Evolutionary conservation across 1,140 invertebrate genomes (phyloP).

Genomic region (Nylanderia fulva): DNA sequence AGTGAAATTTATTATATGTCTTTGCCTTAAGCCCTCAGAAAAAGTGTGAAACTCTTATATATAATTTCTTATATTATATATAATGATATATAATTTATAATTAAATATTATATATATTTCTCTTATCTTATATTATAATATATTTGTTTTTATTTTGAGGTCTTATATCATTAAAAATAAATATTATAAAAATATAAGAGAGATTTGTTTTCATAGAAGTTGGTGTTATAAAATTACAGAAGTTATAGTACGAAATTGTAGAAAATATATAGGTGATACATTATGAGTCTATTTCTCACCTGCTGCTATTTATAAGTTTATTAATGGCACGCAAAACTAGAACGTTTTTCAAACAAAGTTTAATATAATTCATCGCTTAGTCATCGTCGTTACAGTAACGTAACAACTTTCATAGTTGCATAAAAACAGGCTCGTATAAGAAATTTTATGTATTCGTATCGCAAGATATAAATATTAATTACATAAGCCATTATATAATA

Average conservation of each 20-base stretch:
- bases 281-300: too few species aligned
- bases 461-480: not conserved
- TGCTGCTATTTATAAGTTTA: not conserved
- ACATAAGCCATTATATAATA: not conserved
- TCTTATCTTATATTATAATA: too few species aligned
- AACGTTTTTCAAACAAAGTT: not conserved
- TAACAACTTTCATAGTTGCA: slow-evolving; percentile 16
- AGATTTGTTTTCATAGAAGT: not conserved
- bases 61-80: too few species aligned
- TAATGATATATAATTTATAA: too few species aligned
- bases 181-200: too few species aligned
- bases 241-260: not conserved
- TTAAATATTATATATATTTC: too few species aligned
- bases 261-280: slow-evolving; percentile 8
- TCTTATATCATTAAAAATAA: too few species aligned
- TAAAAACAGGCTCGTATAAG: not conserved
- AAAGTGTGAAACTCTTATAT: too few species aligned
- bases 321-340: not conserved
- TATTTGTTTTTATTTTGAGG: too few species aligned
- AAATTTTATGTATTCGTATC: not conserved
- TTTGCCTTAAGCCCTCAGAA: not conserved
- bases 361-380: not conserved
- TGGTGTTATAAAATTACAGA: not conserved
- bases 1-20: not conserved
- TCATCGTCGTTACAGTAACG: not conserved